Evolutionary conservation across 2,797 vertebrate genomes (phyloP).

Genomic region (Allobates femoralis): DNA sequence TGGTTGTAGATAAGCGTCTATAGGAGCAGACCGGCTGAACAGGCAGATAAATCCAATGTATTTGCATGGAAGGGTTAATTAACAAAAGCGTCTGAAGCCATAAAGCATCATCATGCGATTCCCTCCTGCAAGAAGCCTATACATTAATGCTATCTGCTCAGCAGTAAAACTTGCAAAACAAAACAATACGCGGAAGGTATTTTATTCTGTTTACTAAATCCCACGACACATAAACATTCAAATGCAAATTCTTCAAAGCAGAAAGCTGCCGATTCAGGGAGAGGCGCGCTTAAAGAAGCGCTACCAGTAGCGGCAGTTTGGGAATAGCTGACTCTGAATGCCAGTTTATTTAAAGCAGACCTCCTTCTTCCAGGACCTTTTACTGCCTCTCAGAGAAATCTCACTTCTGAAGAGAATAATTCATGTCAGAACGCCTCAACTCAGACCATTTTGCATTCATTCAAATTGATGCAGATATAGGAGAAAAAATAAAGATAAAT

Average conservation of each 20-base stretch:
- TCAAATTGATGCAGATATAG: background rate
- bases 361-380: conserved; percentile 56
- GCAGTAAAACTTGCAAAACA: conserved; percentile 71
- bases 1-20: background rate
- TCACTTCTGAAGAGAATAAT: conserved; percentile 61
- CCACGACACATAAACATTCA: conserved; percentile 64
- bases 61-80: conserved; percentile 65
- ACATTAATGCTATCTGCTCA: conserved; percentile 67
- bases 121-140: conserved; percentile 68
- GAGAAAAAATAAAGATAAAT: background rate
- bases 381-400: conserved; percentile 57
- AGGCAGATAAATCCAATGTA: conserved; percentile 33
- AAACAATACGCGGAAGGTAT: conserved; percentile 66
- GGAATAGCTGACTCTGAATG: conserved; percentile 62
- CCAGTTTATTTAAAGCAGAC: conserved; percentile 61
- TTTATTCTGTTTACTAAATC: conserved; percentile 65
- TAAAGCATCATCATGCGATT: conserved; percentile 67
- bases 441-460: conserved; percentile 24
- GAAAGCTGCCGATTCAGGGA: conserved; percentile 64
- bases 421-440: conserved; percentile 55
- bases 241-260: conserved; percentile 65
- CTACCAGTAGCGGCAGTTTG: conserved; percentile 63
- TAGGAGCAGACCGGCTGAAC: conserved; percentile 7
- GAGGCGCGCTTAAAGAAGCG: conserved; percentile 59
- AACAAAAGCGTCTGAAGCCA: conserved; percentile 67